Conservation (phyloP, 2,113 vertebrate genomes). For the Pimephales promelas region DNA sequence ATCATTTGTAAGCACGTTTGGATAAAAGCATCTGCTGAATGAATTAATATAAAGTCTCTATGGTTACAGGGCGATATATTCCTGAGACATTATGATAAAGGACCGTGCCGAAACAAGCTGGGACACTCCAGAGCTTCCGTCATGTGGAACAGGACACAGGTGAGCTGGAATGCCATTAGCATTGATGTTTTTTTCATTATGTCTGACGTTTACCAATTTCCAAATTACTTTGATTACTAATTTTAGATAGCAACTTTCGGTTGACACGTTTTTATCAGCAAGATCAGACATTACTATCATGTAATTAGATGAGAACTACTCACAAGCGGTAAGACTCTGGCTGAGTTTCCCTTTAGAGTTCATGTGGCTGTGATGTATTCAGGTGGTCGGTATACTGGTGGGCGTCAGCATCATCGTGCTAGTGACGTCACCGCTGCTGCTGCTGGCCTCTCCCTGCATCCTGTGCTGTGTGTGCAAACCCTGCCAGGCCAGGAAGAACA, state of each 20-base stretch:
- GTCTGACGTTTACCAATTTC: background rate
- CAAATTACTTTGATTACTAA: background rate
- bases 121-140: constrained; percentile 95
- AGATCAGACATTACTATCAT: background rate
- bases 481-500: constrained; percentile 84
- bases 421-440: constrained; percentile 92
- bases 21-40: background rate
- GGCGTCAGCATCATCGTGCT: constrained; percentile 89
- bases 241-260: background rate
- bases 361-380: constrained; percentile 38
- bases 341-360: constrained; percentile 16
- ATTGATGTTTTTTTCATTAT: background rate
- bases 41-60: background rate
- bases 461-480: constrained; percentile 94
- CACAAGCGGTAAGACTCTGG: background rate
- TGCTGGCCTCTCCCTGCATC: constrained; percentile 93
- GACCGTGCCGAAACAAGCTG: constrained; percentile 94
- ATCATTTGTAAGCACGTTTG: background rate
- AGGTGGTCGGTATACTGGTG: constrained; percentile 95
- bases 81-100: constrained; percentile 95
- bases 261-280: background rate
- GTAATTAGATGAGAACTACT: background rate
- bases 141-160: constrained; percentile 98
- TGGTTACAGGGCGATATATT: constrained; percentile 91
- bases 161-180: constrained; percentile 57